phyloP scores from a whole-genome alignment of 2,113 vertebrate species.

The Serinus canaria region DNA sequence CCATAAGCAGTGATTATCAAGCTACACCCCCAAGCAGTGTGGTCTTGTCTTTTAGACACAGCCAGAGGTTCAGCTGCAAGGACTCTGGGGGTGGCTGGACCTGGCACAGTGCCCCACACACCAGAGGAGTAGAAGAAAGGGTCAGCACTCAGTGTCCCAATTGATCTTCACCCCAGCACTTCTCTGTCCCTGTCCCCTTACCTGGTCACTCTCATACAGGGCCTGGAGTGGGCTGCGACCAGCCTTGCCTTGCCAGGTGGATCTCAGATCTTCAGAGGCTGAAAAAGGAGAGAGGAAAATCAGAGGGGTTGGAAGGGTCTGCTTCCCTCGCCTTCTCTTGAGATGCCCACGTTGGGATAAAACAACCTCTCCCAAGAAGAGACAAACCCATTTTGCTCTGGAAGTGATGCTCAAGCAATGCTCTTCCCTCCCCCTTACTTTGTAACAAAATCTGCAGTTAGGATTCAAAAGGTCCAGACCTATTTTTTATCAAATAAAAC shows the following conservation, averaged over 20 bases:
- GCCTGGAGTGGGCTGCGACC: constrained; percentile 85
- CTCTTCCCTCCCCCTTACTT: background rate
- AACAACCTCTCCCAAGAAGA: background rate
- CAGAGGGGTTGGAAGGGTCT: background rate
- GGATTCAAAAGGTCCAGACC: background rate
- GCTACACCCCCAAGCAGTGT: background rate
- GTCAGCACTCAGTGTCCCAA: background rate
- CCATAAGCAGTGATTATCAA: background rate
- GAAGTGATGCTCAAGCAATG: background rate
- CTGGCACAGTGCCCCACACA: background rate
- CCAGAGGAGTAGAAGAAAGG: background rate
- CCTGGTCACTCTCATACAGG: constrained; percentile 85
- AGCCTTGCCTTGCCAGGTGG: constrained; percentile 73
- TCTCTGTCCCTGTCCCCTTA: constrained; percentile 56
- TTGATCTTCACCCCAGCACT: rapidly evolving
- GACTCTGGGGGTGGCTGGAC: background rate
- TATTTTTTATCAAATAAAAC: background rate
- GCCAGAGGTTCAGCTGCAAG: background rate
- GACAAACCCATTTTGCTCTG: background rate
- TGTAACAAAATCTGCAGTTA: background rate
- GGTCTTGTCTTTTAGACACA: background rate
- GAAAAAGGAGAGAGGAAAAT: background rate
- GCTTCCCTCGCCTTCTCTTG: background rate
- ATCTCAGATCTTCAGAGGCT: constrained; percentile 69
- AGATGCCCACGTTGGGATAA: background rate